Conservation (phyloP, 2,888 invertebrate species). For the Apamea monoglypha region DNA sequence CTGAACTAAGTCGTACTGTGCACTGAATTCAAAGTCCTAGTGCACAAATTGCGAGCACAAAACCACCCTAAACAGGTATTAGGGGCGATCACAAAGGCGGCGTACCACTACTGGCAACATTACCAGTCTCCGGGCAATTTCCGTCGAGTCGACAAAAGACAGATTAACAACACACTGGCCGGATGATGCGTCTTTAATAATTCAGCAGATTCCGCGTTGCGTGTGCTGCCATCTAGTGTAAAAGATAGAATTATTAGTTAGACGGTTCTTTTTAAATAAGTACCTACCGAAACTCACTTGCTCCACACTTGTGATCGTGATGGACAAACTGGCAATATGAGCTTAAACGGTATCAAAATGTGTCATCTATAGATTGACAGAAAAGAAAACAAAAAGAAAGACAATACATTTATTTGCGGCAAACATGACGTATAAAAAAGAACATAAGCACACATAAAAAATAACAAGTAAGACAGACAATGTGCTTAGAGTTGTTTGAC, state of each 20-base stretch:
- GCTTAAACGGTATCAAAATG: neutral
- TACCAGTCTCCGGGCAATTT: slow-evolving; percentile 70
- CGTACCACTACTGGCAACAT: slow-evolving; percentile 59
- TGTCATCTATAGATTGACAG: neutral
- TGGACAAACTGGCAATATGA: neutral
- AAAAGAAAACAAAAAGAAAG: too few species aligned
- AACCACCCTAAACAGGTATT: slow-evolving; percentile 62
- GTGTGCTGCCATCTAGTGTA: slow-evolving; percentile 32
- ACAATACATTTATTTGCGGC: too few species aligned
- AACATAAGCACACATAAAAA: too few species aligned
- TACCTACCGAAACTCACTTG: too few species aligned
- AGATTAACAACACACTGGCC: slow-evolving; percentile 77
- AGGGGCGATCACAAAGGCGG: slow-evolving; percentile 54
- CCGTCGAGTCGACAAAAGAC: slow-evolving; percentile 78
- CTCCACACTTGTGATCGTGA: neutral
- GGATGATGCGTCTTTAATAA: slow-evolving; percentile 78
- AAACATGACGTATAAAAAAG: too few species aligned
- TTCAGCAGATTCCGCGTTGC: slow-evolving; percentile 72
- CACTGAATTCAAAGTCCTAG: slow-evolving; percentile 41
- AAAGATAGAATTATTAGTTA: neutral
- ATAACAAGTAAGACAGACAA: too few species aligned
- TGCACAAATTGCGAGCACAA: slow-evolving; percentile 57
- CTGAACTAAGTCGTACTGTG: slow-evolving; percentile 29
- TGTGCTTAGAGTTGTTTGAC: neutral
- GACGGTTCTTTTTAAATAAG: neutral